A percentile compares a stretch with the other conserved stretches of the same genome.
These are phyloP conservation scores for Nymphalis polychloros DNA, from an alignment of 2,888 invertebrate species.

Conservation along the genomic window DNA sequence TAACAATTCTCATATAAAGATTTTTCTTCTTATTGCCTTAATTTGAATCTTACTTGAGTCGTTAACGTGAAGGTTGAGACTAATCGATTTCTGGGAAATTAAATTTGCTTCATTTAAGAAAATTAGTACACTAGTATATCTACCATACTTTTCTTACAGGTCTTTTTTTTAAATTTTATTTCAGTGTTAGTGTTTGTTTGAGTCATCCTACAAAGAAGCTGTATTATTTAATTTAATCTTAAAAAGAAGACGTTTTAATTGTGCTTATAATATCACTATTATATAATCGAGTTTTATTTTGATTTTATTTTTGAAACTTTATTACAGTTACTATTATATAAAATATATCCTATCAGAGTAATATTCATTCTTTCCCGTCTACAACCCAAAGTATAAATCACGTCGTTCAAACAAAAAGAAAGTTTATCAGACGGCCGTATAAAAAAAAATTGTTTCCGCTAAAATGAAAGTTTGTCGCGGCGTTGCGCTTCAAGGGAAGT, in stretches of 20 bases:
- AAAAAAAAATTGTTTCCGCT: neutral
- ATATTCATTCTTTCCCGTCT: neutral
- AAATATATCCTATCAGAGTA: neutral
- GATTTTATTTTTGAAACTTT: too few relatives aligned
- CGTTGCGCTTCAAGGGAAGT: neutral
- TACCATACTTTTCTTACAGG: neutral
- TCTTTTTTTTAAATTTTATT: neutral
- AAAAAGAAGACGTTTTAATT: too few relatives aligned
- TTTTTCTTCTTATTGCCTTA: constrained; percentile 31
- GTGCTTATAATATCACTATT: too few relatives aligned
- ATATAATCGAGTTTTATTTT: too few relatives aligned
- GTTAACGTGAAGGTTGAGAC: constrained; percentile 31
- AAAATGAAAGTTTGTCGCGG: constrained; percentile 8
- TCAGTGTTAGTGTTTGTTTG: too few relatives aligned
- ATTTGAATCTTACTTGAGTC: too few relatives aligned
- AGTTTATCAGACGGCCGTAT: constrained; percentile 3
- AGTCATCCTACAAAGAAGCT: too few relatives aligned
- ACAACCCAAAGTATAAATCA: neutral
- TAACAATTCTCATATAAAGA: constrained; percentile 30
- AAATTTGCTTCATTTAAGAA: constrained; percentile 19
- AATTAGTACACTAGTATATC: neutral
- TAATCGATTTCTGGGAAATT: constrained; percentile 29
- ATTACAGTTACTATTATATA: too few relatives aligned
- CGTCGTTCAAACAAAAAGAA: neutral
- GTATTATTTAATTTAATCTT: too few relatives aligned